phyloP scores from a whole-genome alignment of 2,797 vertebrate genomes.

The Xenops minutus region DNA sequence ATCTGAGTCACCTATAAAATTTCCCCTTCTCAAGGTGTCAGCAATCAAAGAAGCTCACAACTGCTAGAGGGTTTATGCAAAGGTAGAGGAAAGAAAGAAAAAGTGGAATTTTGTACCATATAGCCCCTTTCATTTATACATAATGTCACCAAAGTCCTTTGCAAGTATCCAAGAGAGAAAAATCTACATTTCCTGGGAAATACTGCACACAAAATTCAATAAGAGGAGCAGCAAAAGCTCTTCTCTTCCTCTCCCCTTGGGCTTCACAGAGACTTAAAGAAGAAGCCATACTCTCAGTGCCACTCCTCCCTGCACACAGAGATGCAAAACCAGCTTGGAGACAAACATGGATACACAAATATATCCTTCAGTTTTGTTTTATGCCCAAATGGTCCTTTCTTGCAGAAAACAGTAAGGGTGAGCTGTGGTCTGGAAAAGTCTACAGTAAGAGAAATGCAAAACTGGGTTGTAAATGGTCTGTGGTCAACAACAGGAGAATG shows the following conservation, averaged over 20 bases:
- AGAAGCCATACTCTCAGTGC: not conserved
- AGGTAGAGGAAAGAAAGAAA: not conserved
- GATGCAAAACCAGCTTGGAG: not conserved
- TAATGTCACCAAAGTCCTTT: not conserved
- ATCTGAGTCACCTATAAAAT: not conserved
- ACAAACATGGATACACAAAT: not conserved
- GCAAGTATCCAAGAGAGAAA: not conserved
- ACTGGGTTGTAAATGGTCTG: not conserved
- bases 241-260: not conserved
- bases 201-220: not conserved
- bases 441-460: not conserved
- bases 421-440: not conserved
- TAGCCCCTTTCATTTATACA: not conserved
- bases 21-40: not conserved
- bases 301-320: rapidly evolving
- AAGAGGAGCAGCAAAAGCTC: not conserved
- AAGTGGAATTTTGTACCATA: not conserved
- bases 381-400: not conserved
- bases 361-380: rapidly evolving
- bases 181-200: not conserved
- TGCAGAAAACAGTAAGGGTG: not conserved
- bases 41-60: not conserved
- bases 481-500: not conserved
- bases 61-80: not conserved
- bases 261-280: not conserved